These are phyloP conservation scores for Mallotus villosus DNA, from an alignment of 2,797 vertebrate genomes.

Conservation along the genomic window DNA sequence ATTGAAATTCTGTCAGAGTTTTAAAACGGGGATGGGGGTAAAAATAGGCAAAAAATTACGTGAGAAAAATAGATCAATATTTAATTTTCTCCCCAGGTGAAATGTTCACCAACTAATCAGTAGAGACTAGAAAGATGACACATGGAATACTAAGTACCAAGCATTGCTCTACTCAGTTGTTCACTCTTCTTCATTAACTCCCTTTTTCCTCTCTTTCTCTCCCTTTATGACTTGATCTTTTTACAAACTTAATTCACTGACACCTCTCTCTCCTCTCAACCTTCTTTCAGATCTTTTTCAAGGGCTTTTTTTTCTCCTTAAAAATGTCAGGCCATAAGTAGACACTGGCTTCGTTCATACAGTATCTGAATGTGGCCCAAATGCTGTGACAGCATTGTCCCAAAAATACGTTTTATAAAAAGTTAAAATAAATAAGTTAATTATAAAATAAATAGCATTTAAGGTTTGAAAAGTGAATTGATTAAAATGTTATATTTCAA, in stretches of 20 bases:
- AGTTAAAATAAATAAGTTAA: too few species aligned
- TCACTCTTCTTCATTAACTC: constrained; percentile 31
- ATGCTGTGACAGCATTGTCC: too few species aligned
- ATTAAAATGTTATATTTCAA: too few species aligned
- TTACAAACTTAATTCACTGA: background rate
- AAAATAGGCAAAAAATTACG: constrained; percentile 44
- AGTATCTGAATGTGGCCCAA: too few species aligned
- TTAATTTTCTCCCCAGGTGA: constrained; percentile 81
- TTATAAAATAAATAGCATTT: too few species aligned
- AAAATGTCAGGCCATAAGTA: too few species aligned
- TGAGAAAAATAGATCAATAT: constrained; percentile 82
- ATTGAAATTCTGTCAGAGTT: constrained; percentile 63
- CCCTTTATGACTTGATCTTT: constrained; percentile 22
- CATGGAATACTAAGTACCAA: constrained; percentile 73
- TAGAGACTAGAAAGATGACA: constrained; percentile 73
- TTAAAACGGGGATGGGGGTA: background rate
- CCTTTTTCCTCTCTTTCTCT: constrained; percentile 41
- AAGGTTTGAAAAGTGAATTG: too few species aligned
- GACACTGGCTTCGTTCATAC: too few species aligned
- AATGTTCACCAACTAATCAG: constrained; percentile 77
- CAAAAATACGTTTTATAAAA: too few species aligned
- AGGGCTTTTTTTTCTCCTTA: background rate
- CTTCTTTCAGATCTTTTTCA: background rate
- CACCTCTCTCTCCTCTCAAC: background rate
- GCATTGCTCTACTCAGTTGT: constrained; percentile 36